Evolutionary conservation across 2,113 vertebrate species (phyloP).

Genomic region (Mustela nigripes): DNA sequence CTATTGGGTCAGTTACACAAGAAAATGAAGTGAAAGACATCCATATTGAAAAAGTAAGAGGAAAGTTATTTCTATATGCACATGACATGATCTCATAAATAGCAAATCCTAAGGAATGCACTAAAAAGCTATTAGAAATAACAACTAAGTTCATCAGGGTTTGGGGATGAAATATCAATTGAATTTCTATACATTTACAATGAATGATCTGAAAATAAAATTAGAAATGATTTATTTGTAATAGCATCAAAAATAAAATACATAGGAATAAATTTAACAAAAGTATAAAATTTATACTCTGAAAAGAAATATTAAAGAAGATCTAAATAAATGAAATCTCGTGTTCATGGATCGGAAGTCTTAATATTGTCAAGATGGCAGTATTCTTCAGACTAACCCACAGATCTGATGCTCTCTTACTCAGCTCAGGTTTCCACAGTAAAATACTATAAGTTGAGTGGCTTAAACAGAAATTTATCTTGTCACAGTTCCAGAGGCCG

Average conservation of each 20-base stretch:
- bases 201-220: slow-evolving; percentile 16
- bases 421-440: not conserved
- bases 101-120: not conserved
- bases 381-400: not conserved
- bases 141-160: not conserved
- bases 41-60: not conserved
- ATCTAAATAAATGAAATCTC: not conserved
- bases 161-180: not conserved
- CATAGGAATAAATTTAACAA: not conserved
- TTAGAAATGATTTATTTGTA: not conserved
- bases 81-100: not conserved
- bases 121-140: not conserved
- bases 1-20: not conserved
- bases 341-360: not conserved
- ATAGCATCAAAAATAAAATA: not conserved
- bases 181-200: not conserved
- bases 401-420: not conserved
- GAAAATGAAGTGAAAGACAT: slow-evolving; percentile 37
- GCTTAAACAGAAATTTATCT: not conserved
- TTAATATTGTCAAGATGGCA: not conserved
- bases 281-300: not conserved
- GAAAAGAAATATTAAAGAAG: slow-evolving; percentile 1
- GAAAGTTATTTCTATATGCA: not conserved
- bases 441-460: not conserved
- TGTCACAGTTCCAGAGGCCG: not conserved